Evolutionary conservation across 2,797 vertebrate genomes (phyloP), one percentile per base, ranked within the genome.

Genomic region (Sphenodon punctatus): DNA sequence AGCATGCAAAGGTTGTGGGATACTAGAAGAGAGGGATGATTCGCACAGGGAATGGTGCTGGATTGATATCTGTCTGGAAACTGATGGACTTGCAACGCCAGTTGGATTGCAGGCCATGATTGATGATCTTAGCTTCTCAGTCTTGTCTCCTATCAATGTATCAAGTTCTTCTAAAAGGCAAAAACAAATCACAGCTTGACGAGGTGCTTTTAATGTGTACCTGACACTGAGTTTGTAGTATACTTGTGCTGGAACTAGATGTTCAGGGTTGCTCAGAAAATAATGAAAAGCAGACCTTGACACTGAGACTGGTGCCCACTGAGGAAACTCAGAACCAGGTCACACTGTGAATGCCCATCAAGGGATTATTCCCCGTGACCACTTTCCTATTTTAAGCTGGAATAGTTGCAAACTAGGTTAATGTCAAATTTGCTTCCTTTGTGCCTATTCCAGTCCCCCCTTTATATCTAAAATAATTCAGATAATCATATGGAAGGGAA

Each of bases 151-250:
- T 41, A 99, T 95, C 34, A 99, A 95, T 25, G 92, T 96, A 89
- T 99, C 98, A 4, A 99, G 96, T 43, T 98, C 97, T 89, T 99
- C 99, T 99, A 92, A 46, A 78, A 93, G 32, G 32, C 32, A 46
- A 34, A 58, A 17, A 7, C 14, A 17, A 32, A 43, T 14, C 39
- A 32, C n/a, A 32, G 22, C 23, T 22, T 34, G 20, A 36, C 22
- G 30, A 10, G 27, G 5, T 13, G 20, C 55, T 36, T 32, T 34
- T 36, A 58, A 34, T 23, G 32, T 32, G 55, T 13, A 8, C 15
- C 32, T 32, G 22, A 32, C 55, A 58, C 3, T 58, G 20, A 58
- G 32, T 30, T 36, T 58, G 20, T 36, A 2, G 3, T 0, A 19
- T n/a, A 38, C 30, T 2, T 2, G 6, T 36, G 7, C 11, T 1